phyloP scores from a whole-genome alignment of 1,140 invertebrate species.

The Hylaeus volcanicus region DNA sequence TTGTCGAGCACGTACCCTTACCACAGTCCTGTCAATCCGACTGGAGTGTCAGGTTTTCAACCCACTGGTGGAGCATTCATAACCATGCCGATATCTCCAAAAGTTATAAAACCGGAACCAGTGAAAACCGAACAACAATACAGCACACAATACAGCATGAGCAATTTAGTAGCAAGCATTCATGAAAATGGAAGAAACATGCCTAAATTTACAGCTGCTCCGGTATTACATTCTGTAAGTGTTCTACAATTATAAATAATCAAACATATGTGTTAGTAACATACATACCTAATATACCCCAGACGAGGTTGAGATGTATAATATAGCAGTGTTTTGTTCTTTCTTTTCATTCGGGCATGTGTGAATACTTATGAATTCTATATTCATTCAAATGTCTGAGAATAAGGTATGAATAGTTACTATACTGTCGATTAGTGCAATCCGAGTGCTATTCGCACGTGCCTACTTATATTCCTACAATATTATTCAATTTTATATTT shows the following conservation, averaged over 20 bases:
- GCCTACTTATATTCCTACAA: slow-evolving; percentile 33
- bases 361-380: slow-evolving; percentile 28
- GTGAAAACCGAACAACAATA: slow-evolving; percentile 75
- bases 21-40: slow-evolving; percentile 88
- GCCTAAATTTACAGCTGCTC: slow-evolving; percentile 75
- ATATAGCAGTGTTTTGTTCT: not conserved
- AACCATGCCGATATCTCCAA: slow-evolving; percentile 88
- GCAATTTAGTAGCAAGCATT: slow-evolving; percentile 74
- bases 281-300: slow-evolving; percentile 33
- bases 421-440: slow-evolving; percentile 15
- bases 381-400: slow-evolving; percentile 8
- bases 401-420: slow-evolving; percentile 44
- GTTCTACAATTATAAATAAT: not conserved
- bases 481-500: slow-evolving; percentile 9
- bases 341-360: slow-evolving; percentile 36
- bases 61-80: slow-evolving; percentile 93
- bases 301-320: not conserved
- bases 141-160: slow-evolving; percentile 76
- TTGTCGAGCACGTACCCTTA: slow-evolving; percentile 83
- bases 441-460: slow-evolving; percentile 50
- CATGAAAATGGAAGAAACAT: slow-evolving; percentile 76
- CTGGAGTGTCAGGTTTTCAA: slow-evolving; percentile 90
- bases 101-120: slow-evolving; percentile 78
- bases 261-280: slow-evolving; percentile 14
- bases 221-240: slow-evolving; percentile 77